Base-by-base conservation (phyloP, 1,140 invertebrate genomes). In the Gryon sp. region DNA sequence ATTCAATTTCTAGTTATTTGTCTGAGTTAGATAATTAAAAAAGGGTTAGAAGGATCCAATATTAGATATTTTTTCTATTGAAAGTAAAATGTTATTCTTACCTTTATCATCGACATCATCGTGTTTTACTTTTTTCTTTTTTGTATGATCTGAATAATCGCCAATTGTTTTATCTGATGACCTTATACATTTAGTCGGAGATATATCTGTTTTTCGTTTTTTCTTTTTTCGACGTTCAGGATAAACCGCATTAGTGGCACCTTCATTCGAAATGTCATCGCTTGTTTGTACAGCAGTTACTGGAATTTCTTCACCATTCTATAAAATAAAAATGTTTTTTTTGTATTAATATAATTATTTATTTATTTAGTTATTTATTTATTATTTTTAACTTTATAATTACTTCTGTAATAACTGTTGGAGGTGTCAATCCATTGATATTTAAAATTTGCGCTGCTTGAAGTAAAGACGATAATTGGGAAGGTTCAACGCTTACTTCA, bases 361-460 rank as follows among this genome's bases (percentile, higher is more conserved):
- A 43, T 55, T 32, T 26, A 72, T 9, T 53, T 20, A 24, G 4
- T 45, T 50, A 65, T 24, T 60, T 4, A 73, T 40, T 38, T 38
- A 22, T 34, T 32, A n/a, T 41, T 48, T 52, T 40, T 38, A 15
- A 19, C 45, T 40, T 43, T 45, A n/a, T 40, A 79, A 66, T 82
- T 88, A 83, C 91, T 77, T 89, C 90, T 66, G 86, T 90, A 75
- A 88, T 79, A 83, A 88, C 83, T 16, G 86, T 85, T 18, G 89
- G 89, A 26, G 91, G 90, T 7, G 90, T 90, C 48, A 92, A 76
- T 12, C 91, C 91, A 77, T 92, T 91, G 52, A 92, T 92, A 69
- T 90, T 91, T 22, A 92, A 85, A 74, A 90, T 92, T 72, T 92
- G 91, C 14, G 91, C 91, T 40, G 91, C 91, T 85, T 92, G 91